phyloP scores from a whole-genome alignment of 2,797 vertebrate genomes.

The Momotus momota region DNA sequence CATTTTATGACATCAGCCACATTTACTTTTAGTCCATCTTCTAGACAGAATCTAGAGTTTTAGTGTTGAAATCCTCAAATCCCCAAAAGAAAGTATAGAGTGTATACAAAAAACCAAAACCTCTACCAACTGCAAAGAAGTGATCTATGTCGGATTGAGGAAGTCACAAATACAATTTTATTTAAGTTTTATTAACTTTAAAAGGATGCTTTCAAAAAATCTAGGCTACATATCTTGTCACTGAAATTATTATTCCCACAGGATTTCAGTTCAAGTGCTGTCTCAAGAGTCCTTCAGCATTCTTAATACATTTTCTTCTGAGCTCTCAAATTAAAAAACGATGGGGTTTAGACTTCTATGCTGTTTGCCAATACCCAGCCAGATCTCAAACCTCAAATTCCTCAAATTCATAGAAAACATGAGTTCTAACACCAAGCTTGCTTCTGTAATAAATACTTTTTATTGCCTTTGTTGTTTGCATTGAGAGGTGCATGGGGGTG shows the following conservation, averaged over 20 bases:
- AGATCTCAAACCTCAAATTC: not conserved
- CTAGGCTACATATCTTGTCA: not conserved
- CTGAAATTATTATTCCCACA: not conserved
- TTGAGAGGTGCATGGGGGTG: accelerated
- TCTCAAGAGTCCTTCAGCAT: not conserved
- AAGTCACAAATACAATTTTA: not conserved
- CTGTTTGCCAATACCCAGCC: not conserved
- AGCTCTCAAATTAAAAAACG: not conserved
- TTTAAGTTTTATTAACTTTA: not conserved
- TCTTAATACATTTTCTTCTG: not conserved
- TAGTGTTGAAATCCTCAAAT: not conserved
- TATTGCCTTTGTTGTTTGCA: not conserved
- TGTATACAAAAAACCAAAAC: not conserved
- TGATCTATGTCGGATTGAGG: not conserved
- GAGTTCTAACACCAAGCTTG: not conserved
- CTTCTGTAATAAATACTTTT: not conserved
- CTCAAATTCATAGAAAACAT: not conserved
- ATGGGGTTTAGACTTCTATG: not conserved
- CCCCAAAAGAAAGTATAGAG: not conserved
- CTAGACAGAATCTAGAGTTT: not conserved
- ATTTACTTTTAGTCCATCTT: not conserved
- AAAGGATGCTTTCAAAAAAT: not conserved
- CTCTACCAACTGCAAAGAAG: not conserved
- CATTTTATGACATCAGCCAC: not conserved
- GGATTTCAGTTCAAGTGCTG: not conserved